These are phyloP conservation scores for Pelecanus crispus DNA, from an alignment of 2,113 vertebrate species.

Conservation along the genomic window DNA sequence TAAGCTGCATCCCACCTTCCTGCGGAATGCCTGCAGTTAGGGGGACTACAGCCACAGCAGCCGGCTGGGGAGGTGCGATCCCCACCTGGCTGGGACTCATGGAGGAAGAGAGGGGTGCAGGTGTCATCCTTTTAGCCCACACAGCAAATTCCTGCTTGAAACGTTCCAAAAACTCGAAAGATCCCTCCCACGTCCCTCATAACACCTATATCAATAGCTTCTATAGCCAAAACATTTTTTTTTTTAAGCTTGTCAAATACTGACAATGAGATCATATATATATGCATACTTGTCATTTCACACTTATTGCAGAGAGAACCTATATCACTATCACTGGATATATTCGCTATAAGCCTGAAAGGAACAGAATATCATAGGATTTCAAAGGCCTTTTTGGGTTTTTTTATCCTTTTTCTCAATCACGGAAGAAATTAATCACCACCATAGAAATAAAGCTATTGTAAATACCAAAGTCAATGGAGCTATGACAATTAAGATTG, in stretches of 20 bases:
- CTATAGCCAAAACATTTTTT: conserved; percentile 10
- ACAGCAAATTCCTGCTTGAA: not conserved
- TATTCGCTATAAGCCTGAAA: not conserved
- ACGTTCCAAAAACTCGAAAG: not conserved
- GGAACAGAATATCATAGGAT: not conserved
- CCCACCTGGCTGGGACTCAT: not conserved
- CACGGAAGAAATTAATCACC: not conserved
- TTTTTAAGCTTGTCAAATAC: conserved; percentile 13
- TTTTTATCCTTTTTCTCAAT: not conserved
- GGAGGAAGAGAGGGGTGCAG: not conserved
- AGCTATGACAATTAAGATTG: not conserved
- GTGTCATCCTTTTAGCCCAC: not conserved
- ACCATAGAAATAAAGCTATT: not conserved
- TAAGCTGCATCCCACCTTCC: not conserved
- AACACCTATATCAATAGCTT: not conserved
- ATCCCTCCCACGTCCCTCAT: not conserved
- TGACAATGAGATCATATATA: not conserved
- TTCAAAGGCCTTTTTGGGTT: not conserved
- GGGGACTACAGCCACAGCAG: not conserved
- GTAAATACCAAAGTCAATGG: not conserved
- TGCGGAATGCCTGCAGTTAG: not conserved
- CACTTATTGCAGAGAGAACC: not conserved
- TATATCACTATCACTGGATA: not conserved
- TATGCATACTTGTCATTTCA: not conserved
- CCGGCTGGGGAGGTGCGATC: not conserved